Evolutionary conservation across 2,888 invertebrate genomes (phyloP).

Genomic region (Sarcophaga variegata): DNA sequence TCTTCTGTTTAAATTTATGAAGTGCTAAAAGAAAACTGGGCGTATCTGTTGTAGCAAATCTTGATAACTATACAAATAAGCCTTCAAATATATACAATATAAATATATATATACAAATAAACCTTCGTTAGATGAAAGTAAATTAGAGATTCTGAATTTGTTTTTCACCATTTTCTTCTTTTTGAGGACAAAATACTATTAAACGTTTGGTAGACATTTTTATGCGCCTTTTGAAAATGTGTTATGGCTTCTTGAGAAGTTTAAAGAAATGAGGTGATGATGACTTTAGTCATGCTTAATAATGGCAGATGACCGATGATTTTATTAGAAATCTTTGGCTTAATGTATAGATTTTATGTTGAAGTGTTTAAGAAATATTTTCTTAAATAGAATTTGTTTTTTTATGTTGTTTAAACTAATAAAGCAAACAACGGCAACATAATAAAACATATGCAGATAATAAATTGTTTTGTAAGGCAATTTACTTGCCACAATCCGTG

Average conservation of each 20-base stretch:
- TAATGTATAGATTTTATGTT: too few species aligned
- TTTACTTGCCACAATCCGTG: conserved; percentile 44
- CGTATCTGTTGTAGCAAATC: conserved; percentile 32
- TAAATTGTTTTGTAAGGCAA: conserved; percentile 14
- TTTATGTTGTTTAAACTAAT: not conserved
- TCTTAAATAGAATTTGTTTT: not conserved
- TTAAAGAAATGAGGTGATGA: not conserved
- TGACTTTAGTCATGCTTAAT: not conserved
- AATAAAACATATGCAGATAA: not conserved
- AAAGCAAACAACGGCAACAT: not conserved
- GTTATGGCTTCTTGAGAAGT: not conserved
- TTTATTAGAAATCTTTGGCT: not conserved
- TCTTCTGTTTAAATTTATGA: conserved; percentile 40
- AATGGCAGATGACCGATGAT: not conserved
- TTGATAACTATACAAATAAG: not conserved
- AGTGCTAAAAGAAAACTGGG: conserved; percentile 48
- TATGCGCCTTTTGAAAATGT: not conserved
- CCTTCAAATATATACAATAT: too few species aligned
- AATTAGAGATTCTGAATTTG: not conserved
- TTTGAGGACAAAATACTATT: not conserved
- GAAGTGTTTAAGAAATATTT: not conserved
- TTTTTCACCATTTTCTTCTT: not conserved
- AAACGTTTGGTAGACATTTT: too few species aligned
- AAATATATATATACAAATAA: too few species aligned
- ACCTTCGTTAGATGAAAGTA: not conserved